phyloP scores from a whole-genome alignment of 2,797 vertebrate species.

The Coccyzus lansbergi region DNA sequence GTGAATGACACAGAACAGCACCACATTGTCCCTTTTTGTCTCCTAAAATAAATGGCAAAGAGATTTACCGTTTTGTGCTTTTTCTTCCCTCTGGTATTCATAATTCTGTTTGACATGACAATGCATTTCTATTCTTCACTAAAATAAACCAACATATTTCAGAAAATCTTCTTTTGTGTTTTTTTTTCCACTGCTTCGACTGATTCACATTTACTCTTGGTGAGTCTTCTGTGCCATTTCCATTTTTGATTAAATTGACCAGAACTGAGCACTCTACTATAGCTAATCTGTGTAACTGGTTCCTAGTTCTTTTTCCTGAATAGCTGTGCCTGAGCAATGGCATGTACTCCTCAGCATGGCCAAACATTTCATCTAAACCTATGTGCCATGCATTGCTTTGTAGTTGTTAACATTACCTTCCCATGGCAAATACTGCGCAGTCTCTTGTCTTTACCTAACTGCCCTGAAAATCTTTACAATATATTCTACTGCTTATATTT shows the following conservation, averaged over 20 bases:
- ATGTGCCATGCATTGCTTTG: not conserved
- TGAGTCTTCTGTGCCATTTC: not conserved
- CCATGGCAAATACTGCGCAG: not conserved
- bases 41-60: not conserved
- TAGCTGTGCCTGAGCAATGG: not conserved
- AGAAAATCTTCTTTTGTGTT: not conserved
- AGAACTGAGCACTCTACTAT: not conserved
- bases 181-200: not conserved
- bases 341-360: too few species aligned
- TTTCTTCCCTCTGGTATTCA: not conserved
- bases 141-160: not conserved
- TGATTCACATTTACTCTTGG: not conserved
- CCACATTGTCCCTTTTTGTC: not conserved
- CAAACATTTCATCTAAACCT: not conserved
- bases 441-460: not conserved
- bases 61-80: not conserved
- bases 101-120: not conserved
- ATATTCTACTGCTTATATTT: not conserved
- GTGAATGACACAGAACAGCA: not conserved
- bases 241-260: not conserved
- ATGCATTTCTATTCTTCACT: not conserved
- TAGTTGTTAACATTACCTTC: not conserved
- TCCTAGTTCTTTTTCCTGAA: not conserved
- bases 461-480: not conserved
- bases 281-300: not conserved